Conservation (phyloP, 2,888 invertebrate genomes). For the Cecidostiba fungosa region DNA sequence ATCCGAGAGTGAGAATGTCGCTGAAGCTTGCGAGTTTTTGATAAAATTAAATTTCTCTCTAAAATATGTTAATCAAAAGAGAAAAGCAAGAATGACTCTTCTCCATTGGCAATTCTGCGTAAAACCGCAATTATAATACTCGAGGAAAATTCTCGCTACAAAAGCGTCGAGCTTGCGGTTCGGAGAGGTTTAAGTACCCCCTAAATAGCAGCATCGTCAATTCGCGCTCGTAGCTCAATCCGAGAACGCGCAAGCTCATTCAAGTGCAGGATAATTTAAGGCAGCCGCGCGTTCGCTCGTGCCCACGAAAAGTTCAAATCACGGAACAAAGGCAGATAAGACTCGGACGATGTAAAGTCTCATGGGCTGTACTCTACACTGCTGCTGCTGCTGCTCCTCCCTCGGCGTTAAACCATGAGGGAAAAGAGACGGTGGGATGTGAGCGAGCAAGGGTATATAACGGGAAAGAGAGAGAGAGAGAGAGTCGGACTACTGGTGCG, state of each 20-base stretch:
- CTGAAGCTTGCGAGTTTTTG: constrained; percentile 6
- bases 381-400: not conserved
- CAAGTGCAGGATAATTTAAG: constrained; percentile 59
- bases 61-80: too few relatives aligned
- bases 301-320: constrained; percentile 56
- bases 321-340: constrained; percentile 60
- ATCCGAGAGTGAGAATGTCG: constrained; percentile 43
- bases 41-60: not conserved
- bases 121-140: too few relatives aligned
- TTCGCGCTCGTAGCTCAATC: constrained; percentile 30
- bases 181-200: constrained; percentile 36
- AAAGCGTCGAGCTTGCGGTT: not conserved
- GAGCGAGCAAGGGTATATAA: not conserved
- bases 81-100: too few relatives aligned
- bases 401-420: constrained; percentile 12
- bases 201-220: constrained; percentile 45
- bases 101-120: too few relatives aligned
- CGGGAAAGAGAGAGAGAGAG: constrained; percentile 24
- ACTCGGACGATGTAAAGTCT: constrained; percentile 55
- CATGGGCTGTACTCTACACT: constrained; percentile 13
- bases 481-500: constrained; percentile 42
- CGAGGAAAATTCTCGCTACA: not conserved
- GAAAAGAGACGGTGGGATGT: not conserved
- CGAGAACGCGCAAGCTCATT: constrained; percentile 33
- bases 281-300: constrained; percentile 14